Evolutionary conservation across 1,140 invertebrate species (phyloP).

Genomic region (Drosophila prosaltans): DNA sequence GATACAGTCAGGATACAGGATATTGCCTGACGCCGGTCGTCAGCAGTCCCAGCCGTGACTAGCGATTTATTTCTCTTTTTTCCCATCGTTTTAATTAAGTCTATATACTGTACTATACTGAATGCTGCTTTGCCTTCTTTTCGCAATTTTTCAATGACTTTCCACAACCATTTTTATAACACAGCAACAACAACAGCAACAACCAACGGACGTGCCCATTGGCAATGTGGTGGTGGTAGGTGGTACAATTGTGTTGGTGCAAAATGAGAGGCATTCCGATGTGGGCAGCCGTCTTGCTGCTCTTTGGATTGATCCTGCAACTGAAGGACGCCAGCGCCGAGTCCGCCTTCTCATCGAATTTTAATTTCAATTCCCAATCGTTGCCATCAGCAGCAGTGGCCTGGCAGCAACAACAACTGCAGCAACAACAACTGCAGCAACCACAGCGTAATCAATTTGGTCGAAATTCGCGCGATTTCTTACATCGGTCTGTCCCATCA

Average conservation of each 20-base stretch:
- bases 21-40: conserved; percentile 25
- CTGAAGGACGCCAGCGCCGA: conserved; percentile 34
- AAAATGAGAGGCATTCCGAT: conserved; percentile 71
- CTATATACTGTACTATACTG: conserved; percentile 13
- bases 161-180: neutral
- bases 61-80: conserved; percentile 15
- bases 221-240: conserved; percentile 34
- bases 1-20: neutral
- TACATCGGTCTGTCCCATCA: conserved; percentile 71
- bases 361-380: neutral
- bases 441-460: conserved; percentile 91
- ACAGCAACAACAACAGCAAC: conserved; percentile 7
- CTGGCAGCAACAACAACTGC: neutral
- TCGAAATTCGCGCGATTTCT: conserved; percentile 92
- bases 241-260: conserved; percentile 42
- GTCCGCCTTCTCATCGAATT: conserved; percentile 16
- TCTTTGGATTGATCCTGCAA: conserved; percentile 65
- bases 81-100: conserved; percentile 62
- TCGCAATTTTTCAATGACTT: conserved; percentile 3
- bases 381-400: conserved; percentile 82
- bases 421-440: neutral
- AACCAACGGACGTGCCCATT: conserved; percentile 7
- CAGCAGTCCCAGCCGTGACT: neutral
- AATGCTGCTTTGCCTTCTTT: conserved; percentile 17
- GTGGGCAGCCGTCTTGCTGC: conserved; percentile 63